These are phyloP conservation scores for Xestoiulus laeticollis DNA, from an alignment of 2,888 invertebrate species.

Conservation along the genomic window DNA sequence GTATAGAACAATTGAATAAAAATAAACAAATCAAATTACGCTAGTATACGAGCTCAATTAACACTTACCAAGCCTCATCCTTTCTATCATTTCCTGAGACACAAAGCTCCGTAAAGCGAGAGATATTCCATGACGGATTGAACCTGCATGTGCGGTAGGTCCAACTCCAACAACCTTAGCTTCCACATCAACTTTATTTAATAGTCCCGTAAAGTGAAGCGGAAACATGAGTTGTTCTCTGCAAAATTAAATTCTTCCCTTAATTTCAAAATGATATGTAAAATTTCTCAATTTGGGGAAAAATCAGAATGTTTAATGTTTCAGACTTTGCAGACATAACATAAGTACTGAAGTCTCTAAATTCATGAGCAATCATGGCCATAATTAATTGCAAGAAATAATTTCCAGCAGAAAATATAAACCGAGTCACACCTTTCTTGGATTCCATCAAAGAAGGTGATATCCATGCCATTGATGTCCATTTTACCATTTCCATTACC, in stretches of 20 bases:
- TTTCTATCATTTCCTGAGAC: slow-evolving; percentile 76
- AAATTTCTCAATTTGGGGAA: background rate
- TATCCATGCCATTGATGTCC: slow-evolving; percentile 80
- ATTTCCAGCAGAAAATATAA: background rate
- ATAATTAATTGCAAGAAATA: no score
- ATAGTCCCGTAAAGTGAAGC: slow-evolving; percentile 78
- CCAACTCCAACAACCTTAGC: slow-evolving; percentile 76
- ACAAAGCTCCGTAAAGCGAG: slow-evolving; percentile 85
- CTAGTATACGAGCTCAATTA: background rate
- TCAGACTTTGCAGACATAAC: background rate
- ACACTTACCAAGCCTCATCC: slow-evolving; percentile 83
- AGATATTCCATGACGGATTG: slow-evolving; percentile 87
- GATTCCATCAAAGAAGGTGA: slow-evolving; percentile 76
- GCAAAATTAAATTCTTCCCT: slow-evolving; percentile 60
- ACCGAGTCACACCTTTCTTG: slow-evolving; percentile 75
- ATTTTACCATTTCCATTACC: slow-evolving; percentile 85
- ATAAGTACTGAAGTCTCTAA: no score
- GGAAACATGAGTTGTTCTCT: slow-evolving; percentile 79
- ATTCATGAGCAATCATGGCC: no score
- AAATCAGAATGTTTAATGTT: background rate
- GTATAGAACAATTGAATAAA: background rate
- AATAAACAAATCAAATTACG: background rate
- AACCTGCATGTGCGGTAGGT: slow-evolving; percentile 83
- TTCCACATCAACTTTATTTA: slow-evolving; percentile 83
- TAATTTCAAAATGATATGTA: slow-evolving; percentile 64